Conservation (phyloP, 92 coral and sea anemone genomes). For the Porites divaricata region DNA sequence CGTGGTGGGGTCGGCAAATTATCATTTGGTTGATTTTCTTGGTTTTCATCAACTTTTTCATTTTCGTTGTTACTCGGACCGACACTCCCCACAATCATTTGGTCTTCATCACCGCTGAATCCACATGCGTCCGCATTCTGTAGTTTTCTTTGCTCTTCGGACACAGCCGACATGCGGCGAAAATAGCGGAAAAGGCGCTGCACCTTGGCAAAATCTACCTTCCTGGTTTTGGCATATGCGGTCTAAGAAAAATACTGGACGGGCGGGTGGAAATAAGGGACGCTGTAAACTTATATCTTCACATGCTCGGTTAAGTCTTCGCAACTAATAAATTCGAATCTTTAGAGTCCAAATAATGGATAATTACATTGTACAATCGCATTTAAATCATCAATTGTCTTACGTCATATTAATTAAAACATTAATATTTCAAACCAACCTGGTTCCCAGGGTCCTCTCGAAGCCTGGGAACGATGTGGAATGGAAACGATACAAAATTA, state of each 20-base stretch:
- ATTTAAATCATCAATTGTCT: not conserved
- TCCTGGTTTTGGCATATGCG: not conserved
- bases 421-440: not conserved
- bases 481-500: no score
- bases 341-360: not conserved
- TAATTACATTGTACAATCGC: not conserved
- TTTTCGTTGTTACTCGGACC: slow-evolving; percentile 24
- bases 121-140: slow-evolving; percentile 49
- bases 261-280: not conserved
- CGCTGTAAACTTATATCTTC: not conserved
- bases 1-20: not conserved
- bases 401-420: slow-evolving; percentile 9
- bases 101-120: slow-evolving; percentile 17
- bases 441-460: no score
- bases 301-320: not conserved
- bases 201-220: slow-evolving; percentile 69
- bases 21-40: slow-evolving; percentile 24
- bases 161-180: slow-evolving; percentile 97
- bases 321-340: not conserved
- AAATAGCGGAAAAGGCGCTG: slow-evolving; percentile 80
- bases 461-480: no score
- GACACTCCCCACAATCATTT: slow-evolving; percentile 37
- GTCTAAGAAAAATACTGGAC: not conserved
- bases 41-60: slow-evolving; percentile 16
- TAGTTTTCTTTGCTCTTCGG: slow-evolving; percentile 51